Base-by-base conservation (phyloP, 2,113 vertebrate genomes). In the Electrona antarctica region DNA sequence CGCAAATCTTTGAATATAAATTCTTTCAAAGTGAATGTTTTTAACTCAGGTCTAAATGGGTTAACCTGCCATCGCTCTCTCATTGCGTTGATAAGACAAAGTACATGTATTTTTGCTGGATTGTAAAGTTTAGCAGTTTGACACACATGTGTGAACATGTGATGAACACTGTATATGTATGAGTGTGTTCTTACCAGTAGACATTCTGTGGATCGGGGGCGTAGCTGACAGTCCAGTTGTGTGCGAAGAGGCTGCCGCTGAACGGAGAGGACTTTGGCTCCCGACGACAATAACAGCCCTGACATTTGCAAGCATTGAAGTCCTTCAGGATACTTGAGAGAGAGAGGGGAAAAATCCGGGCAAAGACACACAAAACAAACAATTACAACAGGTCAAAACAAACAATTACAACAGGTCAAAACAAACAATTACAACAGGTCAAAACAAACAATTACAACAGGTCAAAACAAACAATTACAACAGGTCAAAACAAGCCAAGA, bases 131-230 rank as follows among this genome's bases (percentile, higher is more conserved):
- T 6, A 59, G 57, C 7, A 13, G 13, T 5, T 15, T 51, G 47
- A 41, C 62, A n/a, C 13, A 64, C 2, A 46, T 6, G 2, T 10
- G 12, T 21, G 48, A 48, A 9, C 13, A 41, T 41, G 33, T 41
- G 33, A 41, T 13, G 15, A 28, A 10, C 13, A 6, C 6, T 33
- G 21, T 21, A 65, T 54, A 21, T n/a, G n/a, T n/a, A n/a, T 21
- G 21, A 21, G 2, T 4, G 55, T n/a, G 69, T 46, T 59, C 87
- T 96, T 79, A 99, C 98, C 98, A 99, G 90, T 97, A 97, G 75
- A 99, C 96, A 52, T 99, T 99, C 84, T 99, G 97, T 55, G 98
- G 98, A 86, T 99, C 95, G 0, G 98, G 97, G 15, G 98, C 97
- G 0, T 99, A 99, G 81, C 85, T 89, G 74, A 99, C 96, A 0